Conservation (phyloP, 2,888 invertebrate species). For the Amphipyra berbera region DNA sequence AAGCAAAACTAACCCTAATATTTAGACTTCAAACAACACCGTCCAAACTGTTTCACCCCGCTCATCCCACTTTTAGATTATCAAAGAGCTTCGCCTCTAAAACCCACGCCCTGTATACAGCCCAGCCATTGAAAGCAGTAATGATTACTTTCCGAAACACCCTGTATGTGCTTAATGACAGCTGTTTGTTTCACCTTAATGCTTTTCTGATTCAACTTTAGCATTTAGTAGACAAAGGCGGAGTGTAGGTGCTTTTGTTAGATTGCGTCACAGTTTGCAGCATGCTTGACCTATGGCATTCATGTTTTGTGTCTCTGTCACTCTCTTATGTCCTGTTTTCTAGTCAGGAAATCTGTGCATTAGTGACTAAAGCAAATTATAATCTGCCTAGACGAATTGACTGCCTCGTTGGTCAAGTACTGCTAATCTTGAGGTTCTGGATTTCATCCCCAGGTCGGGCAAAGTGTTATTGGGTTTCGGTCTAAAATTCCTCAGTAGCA, state of each 20-base stretch:
- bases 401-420: no score
- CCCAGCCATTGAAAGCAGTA: slow-evolving; percentile 45
- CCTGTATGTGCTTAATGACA: slow-evolving; percentile 47
- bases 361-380: no score
- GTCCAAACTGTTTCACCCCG: slow-evolving; percentile 12
- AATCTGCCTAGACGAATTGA: no score
- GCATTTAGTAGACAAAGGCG: slow-evolving; percentile 37
- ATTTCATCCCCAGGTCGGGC: no score
- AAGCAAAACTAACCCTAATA: no score
- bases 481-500: no score
- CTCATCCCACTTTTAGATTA: slow-evolving; percentile 42
- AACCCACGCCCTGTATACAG: slow-evolving; percentile 47
- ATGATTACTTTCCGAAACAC: slow-evolving; percentile 51
- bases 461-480: no score
- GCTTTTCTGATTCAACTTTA: slow-evolving; percentile 50
- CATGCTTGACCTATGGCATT: slow-evolving; percentile 35
- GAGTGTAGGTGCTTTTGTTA: slow-evolving; percentile 14
- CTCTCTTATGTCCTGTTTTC: neutral
- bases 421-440: no score
- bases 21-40: neutral
- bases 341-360: no score
- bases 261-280: slow-evolving; percentile 40
- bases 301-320: neutral
- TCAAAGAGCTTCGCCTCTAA: slow-evolving; percentile 35
- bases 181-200: slow-evolving; percentile 46